Conservation (phyloP, 2,113 vertebrate genomes). For the Brachirus orientalis region DNA sequence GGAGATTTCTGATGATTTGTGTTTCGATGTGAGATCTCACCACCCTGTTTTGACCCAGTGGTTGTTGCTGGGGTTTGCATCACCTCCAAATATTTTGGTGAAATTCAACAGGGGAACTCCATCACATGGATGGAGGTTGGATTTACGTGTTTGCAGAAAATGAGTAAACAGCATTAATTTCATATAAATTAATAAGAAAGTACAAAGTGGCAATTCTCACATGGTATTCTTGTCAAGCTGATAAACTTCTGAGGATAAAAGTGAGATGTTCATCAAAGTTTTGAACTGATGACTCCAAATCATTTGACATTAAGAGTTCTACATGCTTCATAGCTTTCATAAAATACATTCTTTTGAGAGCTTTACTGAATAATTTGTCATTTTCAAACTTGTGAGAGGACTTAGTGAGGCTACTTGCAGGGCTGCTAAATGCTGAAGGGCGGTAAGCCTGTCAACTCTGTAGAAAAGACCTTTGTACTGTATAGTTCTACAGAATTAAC, state of each 20-base stretch:
- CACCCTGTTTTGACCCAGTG: conserved; percentile 67
- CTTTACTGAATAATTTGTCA: conserved; percentile 47
- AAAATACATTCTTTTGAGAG: conserved; percentile 27
- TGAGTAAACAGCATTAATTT: conserved; percentile 80
- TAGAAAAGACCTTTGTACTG: conserved; percentile 42
- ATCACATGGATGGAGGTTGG: conserved; percentile 72
- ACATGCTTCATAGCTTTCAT: neutral
- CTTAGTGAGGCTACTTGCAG: conserved; percentile 23
- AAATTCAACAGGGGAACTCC: conserved; percentile 69
- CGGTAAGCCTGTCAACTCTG: conserved; percentile 24
- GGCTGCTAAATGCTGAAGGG: conserved; percentile 33
- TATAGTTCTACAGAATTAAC: conserved; percentile 68
- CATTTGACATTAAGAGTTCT: conserved; percentile 44
- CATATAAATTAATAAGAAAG: conserved; percentile 71
- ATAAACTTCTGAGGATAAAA: conserved; percentile 51
- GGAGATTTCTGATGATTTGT: conserved; percentile 75
- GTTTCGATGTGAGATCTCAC: conserved; percentile 70
- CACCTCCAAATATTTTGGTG: conserved; percentile 71
- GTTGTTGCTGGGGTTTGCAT: conserved; percentile 79
- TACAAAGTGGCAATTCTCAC: conserved; percentile 65
- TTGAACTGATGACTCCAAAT: conserved; percentile 49
- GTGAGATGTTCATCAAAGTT: conserved; percentile 54
- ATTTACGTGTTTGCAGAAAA: conserved; percentile 76
- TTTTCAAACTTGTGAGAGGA: conserved; percentile 37
- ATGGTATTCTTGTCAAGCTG: conserved; percentile 43